Evolutionary conservation across 1,140 invertebrate genomes (phyloP).

Genomic region (Drosophila carrolli): DNA sequence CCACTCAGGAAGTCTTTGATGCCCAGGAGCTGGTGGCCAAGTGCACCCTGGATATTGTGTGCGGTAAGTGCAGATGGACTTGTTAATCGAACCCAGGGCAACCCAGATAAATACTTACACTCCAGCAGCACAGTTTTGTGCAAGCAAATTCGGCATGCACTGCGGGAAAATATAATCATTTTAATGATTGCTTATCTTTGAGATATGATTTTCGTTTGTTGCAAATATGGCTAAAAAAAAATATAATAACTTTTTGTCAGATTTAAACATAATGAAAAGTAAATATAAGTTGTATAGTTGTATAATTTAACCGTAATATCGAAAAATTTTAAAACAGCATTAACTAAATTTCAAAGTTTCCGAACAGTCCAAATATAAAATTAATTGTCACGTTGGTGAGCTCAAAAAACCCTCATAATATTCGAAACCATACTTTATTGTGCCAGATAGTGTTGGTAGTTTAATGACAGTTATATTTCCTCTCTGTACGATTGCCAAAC

Average conservation of each 20-base stretch:
- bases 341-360: too few species aligned
- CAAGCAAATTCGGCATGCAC: constrained; percentile 1
- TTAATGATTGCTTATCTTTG: neutral
- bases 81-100: constrained; percentile 4
- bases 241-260: too few species aligned
- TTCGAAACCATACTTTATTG: neutral
- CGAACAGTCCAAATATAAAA: too few species aligned
- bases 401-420: too few species aligned
- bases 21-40: constrained; percentile 86
- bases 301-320: too few species aligned
- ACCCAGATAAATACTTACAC: too few species aligned
- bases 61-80: constrained; percentile 46
- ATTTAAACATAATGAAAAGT: too few species aligned
- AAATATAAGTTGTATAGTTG: too few species aligned
- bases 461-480: neutral
- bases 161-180: neutral
- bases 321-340: too few species aligned
- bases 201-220: too few species aligned
- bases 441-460: neutral
- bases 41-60: constrained; percentile 89
- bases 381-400: too few species aligned
- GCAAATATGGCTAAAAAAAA: too few species aligned
- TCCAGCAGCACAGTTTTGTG: neutral
- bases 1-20: constrained; percentile 58
- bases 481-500: constrained; percentile 43